Percentiles rank a stretch among this genome's conserved stretches.
These are phyloP conservation scores for Scrobipalpa costella DNA, from an alignment of 2,888 invertebrate species.

Conservation along the genomic window DNA sequence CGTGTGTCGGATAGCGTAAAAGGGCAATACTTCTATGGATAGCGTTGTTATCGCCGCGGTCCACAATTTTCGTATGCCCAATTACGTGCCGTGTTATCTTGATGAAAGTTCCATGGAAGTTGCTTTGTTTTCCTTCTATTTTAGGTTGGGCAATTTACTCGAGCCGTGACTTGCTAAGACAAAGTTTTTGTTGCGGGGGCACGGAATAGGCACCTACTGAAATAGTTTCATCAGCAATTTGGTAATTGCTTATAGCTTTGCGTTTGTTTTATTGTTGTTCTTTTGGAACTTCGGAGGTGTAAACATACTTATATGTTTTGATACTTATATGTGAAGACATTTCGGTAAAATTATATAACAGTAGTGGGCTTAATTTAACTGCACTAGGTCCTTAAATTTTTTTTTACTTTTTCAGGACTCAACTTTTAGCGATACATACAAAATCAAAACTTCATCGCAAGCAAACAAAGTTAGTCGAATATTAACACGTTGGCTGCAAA, in stretches of 20 bases:
- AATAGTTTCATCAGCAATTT: conserved; percentile 15
- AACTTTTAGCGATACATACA: background rate
- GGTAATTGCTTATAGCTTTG: conserved; percentile 17
- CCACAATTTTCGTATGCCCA: conserved; percentile 22
- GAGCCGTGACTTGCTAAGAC: conserved; percentile 21
- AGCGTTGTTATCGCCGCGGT: background rate
- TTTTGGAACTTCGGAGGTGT: background rate
- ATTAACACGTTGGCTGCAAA: conserved; percentile 42
- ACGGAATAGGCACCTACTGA: conserved; percentile 16
- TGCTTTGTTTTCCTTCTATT: conserved; percentile 25
- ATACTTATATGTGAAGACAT: too few species aligned
- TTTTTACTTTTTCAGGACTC: too few species aligned
- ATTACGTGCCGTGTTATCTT: conserved; percentile 33
- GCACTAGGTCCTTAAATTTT: too few species aligned
- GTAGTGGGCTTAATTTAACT: too few species aligned
- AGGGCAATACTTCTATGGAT: conserved; percentile 8
- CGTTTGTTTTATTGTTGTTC: conserved; percentile 4
- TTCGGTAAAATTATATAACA: too few species aligned
- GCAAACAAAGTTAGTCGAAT: conserved; percentile 17
- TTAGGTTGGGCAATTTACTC: conserved; percentile 20
- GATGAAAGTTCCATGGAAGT: conserved; percentile 26
- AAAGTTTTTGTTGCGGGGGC: conserved; percentile 18
- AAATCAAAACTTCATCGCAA: background rate
- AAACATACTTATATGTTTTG: too few species aligned
- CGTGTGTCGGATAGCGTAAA: background rate